Evolutionary conservation across 2,888 invertebrate genomes (phyloP).

Genomic region (Gnatocerus cornutus): DNA sequence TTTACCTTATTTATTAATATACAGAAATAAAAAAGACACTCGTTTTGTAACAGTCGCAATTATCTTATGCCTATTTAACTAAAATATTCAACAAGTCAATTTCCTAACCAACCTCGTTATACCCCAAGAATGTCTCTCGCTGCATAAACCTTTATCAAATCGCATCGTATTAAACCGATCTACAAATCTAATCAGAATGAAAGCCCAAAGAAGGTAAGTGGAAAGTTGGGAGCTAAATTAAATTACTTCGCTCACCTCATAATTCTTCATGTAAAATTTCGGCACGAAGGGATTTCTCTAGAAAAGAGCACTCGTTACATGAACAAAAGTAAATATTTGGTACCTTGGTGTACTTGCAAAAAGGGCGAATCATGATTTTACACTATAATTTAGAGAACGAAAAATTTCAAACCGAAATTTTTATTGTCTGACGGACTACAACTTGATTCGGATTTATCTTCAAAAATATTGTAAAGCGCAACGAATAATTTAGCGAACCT

Average conservation of each 20-base stretch:
- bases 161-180: slow-evolving; percentile 3
- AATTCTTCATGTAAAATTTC: slow-evolving; percentile 51
- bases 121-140: slow-evolving; percentile 19
- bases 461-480: no score
- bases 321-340: neutral
- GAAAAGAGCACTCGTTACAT: slow-evolving; percentile 16
- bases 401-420: neutral
- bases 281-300: slow-evolving; percentile 32
- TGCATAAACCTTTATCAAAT: neutral
- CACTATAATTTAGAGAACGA: neutral
- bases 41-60: slow-evolving; percentile 37
- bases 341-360: slow-evolving; percentile 37
- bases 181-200: neutral
- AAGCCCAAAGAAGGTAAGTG: slow-evolving; percentile 31
- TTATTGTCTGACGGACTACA: neutral
- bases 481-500: no score
- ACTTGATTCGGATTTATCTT: neutral
- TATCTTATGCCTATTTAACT: slow-evolving; percentile 15
- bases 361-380: slow-evolving; percentile 22
- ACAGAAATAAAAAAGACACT: slow-evolving; percentile 47
- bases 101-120: slow-evolving; percentile 8
- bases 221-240: neutral
- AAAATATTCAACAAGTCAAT: slow-evolving; percentile 33
- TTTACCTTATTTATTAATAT: slow-evolving; percentile 56
- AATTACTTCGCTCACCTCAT: slow-evolving; percentile 51